Conservation (phyloP, 2,888 invertebrate species). For the Patella depressa region DNA sequence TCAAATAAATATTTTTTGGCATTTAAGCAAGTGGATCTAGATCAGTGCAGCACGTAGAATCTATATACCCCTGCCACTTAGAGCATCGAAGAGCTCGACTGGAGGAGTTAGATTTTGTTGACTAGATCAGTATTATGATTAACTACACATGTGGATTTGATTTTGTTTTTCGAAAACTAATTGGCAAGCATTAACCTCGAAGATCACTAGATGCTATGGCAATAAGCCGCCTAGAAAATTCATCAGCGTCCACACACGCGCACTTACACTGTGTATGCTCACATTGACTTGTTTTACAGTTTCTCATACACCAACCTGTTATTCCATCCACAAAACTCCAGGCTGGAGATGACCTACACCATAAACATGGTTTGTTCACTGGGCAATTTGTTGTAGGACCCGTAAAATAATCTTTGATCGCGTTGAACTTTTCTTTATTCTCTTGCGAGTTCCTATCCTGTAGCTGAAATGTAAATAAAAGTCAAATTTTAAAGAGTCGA, state of each 20-base stretch:
- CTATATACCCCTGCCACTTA: too few relatives aligned
- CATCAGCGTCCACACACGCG: neutral
- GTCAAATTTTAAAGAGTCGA: too few relatives aligned
- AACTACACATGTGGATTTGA: too few relatives aligned
- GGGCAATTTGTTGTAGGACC: neutral
- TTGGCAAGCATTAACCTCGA: neutral
- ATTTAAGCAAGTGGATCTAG: too few relatives aligned
- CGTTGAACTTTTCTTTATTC: neutral
- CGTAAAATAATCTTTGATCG: neutral
- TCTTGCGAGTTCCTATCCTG: neutral
- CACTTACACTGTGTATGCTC: neutral
- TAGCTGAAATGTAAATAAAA: neutral
- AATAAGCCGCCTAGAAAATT: neutral
- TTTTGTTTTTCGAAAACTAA: too few relatives aligned
- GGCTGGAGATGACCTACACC: neutral
- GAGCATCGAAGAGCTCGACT: too few relatives aligned
- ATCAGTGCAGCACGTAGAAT: too few relatives aligned
- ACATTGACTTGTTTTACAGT: neutral
- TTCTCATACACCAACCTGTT: conserved; percentile 4
- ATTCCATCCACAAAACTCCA: conserved; percentile 2
- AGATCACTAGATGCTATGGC: conserved; percentile 2
- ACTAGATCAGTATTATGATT: too few relatives aligned
- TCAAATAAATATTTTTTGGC: too few relatives aligned
- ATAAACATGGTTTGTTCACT: neutral
- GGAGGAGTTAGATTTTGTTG: too few relatives aligned